These are phyloP conservation scores for Cynaeus angustus DNA, from an alignment of 2,888 invertebrate species.

Conservation along the genomic window DNA sequence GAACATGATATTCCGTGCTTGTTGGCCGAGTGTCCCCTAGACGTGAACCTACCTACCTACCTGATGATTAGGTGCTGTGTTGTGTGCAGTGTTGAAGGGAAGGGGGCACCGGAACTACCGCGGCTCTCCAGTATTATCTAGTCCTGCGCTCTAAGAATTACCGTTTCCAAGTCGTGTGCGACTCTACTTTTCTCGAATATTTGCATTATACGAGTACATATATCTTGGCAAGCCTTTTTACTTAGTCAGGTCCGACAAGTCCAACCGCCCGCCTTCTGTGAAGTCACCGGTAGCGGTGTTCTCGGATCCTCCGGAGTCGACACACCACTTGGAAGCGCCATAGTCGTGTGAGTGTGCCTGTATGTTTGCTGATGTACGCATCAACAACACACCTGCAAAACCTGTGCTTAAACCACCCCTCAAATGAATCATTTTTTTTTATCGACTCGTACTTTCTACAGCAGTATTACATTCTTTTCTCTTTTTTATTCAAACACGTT, in stretches of 20 bases:
- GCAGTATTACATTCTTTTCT: constrained; percentile 38
- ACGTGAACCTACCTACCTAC: constrained; percentile 34
- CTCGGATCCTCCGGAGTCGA: constrained; percentile 6
- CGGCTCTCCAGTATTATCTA: constrained; percentile 81
- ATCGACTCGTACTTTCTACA: constrained; percentile 18
- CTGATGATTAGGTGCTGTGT: constrained; percentile 27
- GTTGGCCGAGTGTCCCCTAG: constrained; percentile 60
- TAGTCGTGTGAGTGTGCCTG: constrained; percentile 53
- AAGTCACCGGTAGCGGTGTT: constrained; percentile 36
- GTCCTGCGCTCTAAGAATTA: constrained; percentile 72
- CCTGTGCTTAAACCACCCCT: constrained; percentile 58
- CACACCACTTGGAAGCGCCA: constrained; percentile 55
- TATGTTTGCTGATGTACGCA: constrained; percentile 55
- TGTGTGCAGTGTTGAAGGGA: constrained; percentile 41
- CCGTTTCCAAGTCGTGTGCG: constrained; percentile 54
- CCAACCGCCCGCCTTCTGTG: constrained; percentile 45
- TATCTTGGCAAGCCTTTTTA: constrained; percentile 21
- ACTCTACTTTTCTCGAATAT: constrained; percentile 18
- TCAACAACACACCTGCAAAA: constrained; percentile 50
- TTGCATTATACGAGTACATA: constrained; percentile 1
- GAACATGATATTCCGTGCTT: constrained; percentile 65
- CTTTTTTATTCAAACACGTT: constrained; percentile 23
- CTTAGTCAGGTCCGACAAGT: constrained; percentile 27
- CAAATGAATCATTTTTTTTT: neutral
- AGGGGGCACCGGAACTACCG: constrained; percentile 75